Conservation (phyloP, 2,797 vertebrate genomes). For the Sebastiscus albofasciatus region DNA sequence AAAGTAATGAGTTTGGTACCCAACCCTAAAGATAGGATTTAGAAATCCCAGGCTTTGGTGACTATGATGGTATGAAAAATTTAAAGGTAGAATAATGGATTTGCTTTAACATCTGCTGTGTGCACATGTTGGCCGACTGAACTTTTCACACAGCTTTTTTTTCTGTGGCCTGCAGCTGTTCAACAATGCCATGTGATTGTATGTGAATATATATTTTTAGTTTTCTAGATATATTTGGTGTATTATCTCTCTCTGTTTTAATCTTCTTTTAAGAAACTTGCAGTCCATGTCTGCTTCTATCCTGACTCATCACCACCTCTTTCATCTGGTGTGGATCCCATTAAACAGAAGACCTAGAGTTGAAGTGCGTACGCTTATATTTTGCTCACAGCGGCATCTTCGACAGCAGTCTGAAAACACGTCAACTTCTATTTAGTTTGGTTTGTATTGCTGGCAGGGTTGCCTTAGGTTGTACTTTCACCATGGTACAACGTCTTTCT, state of each 20-base stretch:
- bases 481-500: not conserved
- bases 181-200: not conserved
- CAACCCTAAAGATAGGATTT: not conserved
- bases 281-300: not conserved
- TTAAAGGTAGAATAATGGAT: not conserved
- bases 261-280: not conserved
- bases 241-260: not conserved
- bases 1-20: not conserved
- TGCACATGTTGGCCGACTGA: not conserved
- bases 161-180: not conserved
- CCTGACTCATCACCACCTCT: not conserved
- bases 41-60: not conserved
- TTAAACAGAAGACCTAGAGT: conserved; percentile 4
- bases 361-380: not conserved
- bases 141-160: not conserved
- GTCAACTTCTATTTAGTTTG: not conserved
- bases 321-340: not conserved
- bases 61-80: not conserved
- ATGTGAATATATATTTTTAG: not conserved
- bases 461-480: not conserved
- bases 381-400: not conserved
- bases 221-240: not conserved
- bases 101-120: not conserved
- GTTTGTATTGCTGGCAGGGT: not conserved
- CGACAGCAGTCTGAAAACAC: not conserved